Base-by-base conservation (phyloP, 1,140 invertebrate species). In the Euura lappo region DNA sequence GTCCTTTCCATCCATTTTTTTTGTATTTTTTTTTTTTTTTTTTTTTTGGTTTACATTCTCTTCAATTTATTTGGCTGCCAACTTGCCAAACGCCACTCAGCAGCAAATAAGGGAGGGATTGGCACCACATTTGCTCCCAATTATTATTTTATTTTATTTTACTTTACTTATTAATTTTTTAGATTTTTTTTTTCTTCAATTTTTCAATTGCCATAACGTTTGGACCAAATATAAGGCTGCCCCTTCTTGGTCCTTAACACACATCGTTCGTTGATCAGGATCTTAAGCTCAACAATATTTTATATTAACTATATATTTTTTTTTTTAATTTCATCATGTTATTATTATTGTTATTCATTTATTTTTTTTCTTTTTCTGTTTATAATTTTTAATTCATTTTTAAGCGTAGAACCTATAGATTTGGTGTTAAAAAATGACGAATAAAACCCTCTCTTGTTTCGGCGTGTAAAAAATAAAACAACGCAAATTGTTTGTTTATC, bases 111-210 rank as follows among this genome's bases (percentile, higher is more conserved):
- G 84, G 83, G 84, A 84, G 76, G 81, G 81, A 85, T 87, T 87
- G 85, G 85, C 84, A 87, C 85, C 84, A 85, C 80, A 79, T 85
- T 87, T 86, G 84, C 85, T 87, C 84, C 85, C 85, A 83, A 78
- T 79, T 81, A 68, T 68, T 8, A 28, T 28, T 28, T 28, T 28
- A 28, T 28, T 10, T 64, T 64, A 64, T 64, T 64, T 64, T 28
- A 28, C 28, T 28, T 28, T 28, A 28, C 28, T 28, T 28, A 28
- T 28, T 28, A 28, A 1, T 28, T 28, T 28, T 28, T 28, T 28
- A 28, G 28, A 28, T 28, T 28, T 28, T 28, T 28, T 28, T 28
- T 28, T 28, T 28, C 28, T 28, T 60, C 10, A 11, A 60, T 8
- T 60, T 60, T 60, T 60, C 51, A 60, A 60, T 60, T 60, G 51